Evolutionary conservation across 30 jellyfish, hydroid and myxozoan genomes (phyloP), one percentile per base, ranked within the genome.

Genomic region (Mastigias papua): DNA sequence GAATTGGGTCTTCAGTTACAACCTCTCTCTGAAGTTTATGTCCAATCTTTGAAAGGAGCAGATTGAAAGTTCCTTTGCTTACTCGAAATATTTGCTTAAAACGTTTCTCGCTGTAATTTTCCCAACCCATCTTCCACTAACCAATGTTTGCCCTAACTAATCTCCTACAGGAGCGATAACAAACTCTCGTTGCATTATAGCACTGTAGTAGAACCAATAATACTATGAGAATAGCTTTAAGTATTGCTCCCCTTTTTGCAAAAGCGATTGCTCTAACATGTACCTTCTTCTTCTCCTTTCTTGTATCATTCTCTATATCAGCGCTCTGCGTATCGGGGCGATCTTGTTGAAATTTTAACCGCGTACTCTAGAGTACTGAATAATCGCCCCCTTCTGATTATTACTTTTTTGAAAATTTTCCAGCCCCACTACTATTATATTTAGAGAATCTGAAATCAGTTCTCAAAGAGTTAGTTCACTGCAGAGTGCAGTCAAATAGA

Each of bases 1-100:
- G 75, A 65, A 81, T 62, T 65, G 82, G 91, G 48, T 81, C 91
- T 81, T 81, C 86, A 74, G 86, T 33, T 76, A 69, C 46, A 9
- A 69, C 34, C 34, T 67, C 70, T 34, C 93, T 70, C 77, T 48
- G 79, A 83, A 57, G 86, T 64, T 51, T 83, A 76, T 48, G 86
- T 32, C 96, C 75, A 33, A 31, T 69, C 42, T 75, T 48, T 72
- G 22, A 83, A 66, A 67, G 84, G 85, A 82, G 31, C 78, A 82
- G 70, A 50, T 30, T 57, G 70, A 65, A 82, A 28, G 92, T 82
- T 66, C 50, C 61, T 75, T 73, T 82, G 6, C 69, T 48, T 42
- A 67, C 77, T 35, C 85, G 29, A 31, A 82, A 64, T 25, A 85
- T 65, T 67, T 82, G 50, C n/a, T n/a, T n/a, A n/a, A n/a, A n/a